These are phyloP conservation scores for Cinclus mexicanus DNA, from an alignment of 2,113 vertebrate species.

Conservation along the genomic window DNA sequence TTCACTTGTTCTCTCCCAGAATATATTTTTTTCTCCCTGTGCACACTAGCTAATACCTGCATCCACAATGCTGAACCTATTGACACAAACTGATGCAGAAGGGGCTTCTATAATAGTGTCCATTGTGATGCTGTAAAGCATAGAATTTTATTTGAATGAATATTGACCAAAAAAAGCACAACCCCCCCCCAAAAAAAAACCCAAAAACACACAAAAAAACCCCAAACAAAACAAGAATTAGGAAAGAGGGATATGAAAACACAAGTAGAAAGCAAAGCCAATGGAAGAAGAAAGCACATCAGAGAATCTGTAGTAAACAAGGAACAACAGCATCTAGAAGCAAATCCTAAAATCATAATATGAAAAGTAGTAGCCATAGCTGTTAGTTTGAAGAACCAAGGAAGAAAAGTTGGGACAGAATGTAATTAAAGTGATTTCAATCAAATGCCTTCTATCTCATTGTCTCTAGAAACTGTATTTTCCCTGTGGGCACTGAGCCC, in stretches of 20 bases:
- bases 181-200: not conserved
- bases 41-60: not conserved
- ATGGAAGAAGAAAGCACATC: not conserved
- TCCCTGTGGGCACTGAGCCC: not conserved
- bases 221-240: not conserved
- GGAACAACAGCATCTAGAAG: not conserved
- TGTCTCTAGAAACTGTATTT: not conserved
- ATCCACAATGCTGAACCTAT: not conserved
- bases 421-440: not conserved
- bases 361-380: not conserved
- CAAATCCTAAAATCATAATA: not conserved
- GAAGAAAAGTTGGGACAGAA: not conserved
- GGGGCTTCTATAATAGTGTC: not conserved
- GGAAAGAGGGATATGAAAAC: not conserved
- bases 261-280: not conserved
- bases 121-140: not conserved
- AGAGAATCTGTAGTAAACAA: not conserved
- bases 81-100: not conserved
- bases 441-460: not conserved
- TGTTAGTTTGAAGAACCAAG: not conserved
- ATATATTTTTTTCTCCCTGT: not conserved
- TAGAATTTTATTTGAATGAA: not conserved
- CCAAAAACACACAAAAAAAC: too few relatives aligned
- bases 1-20: not conserved
- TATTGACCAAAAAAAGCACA: rapidly evolving